phyloP scores from a whole-genome alignment of 2,797 vertebrate species.

The Enteromius anoplus region DNA sequence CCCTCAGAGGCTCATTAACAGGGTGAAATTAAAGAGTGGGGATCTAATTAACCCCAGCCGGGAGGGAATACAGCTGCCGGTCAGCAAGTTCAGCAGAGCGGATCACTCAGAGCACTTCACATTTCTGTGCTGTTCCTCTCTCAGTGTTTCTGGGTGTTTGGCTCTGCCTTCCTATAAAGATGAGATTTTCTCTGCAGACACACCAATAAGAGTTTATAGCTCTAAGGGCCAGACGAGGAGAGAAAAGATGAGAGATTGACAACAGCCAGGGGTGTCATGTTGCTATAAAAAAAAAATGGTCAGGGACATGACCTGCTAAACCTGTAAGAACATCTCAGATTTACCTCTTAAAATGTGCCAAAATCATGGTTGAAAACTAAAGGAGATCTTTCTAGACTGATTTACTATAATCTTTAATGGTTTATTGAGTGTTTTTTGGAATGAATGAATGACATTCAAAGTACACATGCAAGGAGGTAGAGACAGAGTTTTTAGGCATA shows the following conservation, averaged over 20 bases:
- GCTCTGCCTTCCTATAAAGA: constrained; percentile 19
- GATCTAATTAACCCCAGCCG: constrained; percentile 76
- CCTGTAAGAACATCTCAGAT: background rate
- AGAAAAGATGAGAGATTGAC: constrained; percentile 24
- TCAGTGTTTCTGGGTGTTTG: background rate
- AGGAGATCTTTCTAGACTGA: background rate
- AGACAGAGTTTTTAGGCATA: background rate
- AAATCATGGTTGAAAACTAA: background rate
- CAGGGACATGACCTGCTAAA: background rate
- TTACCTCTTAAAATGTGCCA: background rate
- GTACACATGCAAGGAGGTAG: background rate
- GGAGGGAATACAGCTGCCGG: constrained; percentile 56
- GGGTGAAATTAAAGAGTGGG: constrained; percentile 72
- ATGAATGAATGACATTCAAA: background rate
- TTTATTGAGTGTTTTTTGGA: background rate
- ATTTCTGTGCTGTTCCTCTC: constrained; percentile 1
- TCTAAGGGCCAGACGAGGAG: constrained; percentile 2
- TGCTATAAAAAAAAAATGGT: background rate
- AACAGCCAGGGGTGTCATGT: background rate
- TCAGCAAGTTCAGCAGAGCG: constrained; percentile 35
- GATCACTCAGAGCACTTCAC: constrained; percentile 40
- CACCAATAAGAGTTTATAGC: constrained; percentile 17
- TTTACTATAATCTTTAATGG: too few species aligned
- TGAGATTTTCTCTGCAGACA: constrained; percentile 12
- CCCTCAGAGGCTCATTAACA: constrained; percentile 70